Evolutionary conservation across 2,797 vertebrate genomes (phyloP), one percentile per base, ranked within the genome.

Genomic region (Anomalospiza imberbis): DNA sequence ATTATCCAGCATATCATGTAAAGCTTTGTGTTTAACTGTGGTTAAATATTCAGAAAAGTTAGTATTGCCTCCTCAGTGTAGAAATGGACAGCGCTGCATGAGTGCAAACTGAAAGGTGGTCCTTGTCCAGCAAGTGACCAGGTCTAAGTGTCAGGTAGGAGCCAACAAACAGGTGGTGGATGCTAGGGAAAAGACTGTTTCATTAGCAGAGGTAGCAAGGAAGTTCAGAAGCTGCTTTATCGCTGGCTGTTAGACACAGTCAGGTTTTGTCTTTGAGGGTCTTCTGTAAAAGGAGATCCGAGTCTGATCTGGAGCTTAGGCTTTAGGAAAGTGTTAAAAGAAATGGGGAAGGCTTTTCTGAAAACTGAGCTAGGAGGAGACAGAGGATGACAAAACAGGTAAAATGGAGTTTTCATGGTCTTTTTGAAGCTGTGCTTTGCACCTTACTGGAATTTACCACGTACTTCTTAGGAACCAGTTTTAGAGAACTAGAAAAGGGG

Each of bases 81-180:
- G 60, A 42, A 63, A 5, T 29, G 18, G 29, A 18, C 40, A 25
- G 34, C 0, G 0, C 55, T 8, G 21, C 24, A 60, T 15, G 85
- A 83, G 14, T 0, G 0, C 38, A 42, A 38, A 72, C 19, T 1
- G 4, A 80, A 53, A 45, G 18, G 16, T 13, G 7, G 7, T 40
- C 70, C 47, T 47, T 31, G 48, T 47, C 36, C 4, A 1, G 51
- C 54, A 40, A 55, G 61, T 3, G 11, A 71, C 17, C 6, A 6
- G n/a, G 17, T 38, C 31, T 51, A 7, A 51, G 45, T 72, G 24
- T 55, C 29, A 24, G 42, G 17, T 38, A 38, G 73, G 62, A 78
- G n/a, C 45, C 28, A 67, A 12, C 18, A 54, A 29, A 17, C 10
- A 62, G 21, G 25, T 50, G 55, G 10, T 44, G 44, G 45, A 57